Base-by-base conservation (phyloP, 2,113 vertebrate species). In the Corythoichthys haematopterus region DNA sequence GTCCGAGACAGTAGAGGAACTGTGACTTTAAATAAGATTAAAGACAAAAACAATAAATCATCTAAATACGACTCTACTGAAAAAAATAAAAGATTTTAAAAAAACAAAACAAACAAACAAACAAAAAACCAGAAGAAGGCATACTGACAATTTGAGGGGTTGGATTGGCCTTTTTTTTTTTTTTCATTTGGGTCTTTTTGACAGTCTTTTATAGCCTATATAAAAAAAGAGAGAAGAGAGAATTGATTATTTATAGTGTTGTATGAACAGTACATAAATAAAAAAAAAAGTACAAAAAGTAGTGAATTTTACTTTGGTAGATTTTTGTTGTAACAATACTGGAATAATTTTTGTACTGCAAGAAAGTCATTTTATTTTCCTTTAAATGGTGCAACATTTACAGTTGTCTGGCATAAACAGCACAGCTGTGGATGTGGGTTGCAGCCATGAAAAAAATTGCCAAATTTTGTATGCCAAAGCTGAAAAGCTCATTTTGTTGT, bases 91-190 rank as follows among this genome's bases (percentile, higher is more conserved):
- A 46, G 55, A 33, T 35, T 33, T 12, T 35, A 57, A 11, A 11
- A 57, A 57, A 33, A 57, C 16, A 16, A 57, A 6, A 53, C 20
- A 16, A 53, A n/a, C 7, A 53, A 53, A 53, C 14, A 53, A 53
- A 53, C 1, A 53, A 53, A 50, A 50, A 28, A 38, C 16, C 46
- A 70, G n/a, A 64, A n/a, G 3, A 55, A 65, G 56, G 12, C 37
- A n/a, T 33, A n/a, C 40, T 16, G 69, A 6, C 33, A 58, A 40
- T 65, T 71, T 48, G 28, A 58, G 47, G 15, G 33, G n/a, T 20
- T 35, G 45, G 45, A 57, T 55, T 9, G 33, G 28, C 1, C 20
- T n/a, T 8, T 8, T 65, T 37, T 50, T 64, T 71, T 7, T 15
- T 70, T 37, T 56, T 28, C 36, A 64, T 20, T 45, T 33, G 57